phyloP scores from a whole-genome alignment of 2,888 invertebrate species.

The Polyommatus icarus region DNA sequence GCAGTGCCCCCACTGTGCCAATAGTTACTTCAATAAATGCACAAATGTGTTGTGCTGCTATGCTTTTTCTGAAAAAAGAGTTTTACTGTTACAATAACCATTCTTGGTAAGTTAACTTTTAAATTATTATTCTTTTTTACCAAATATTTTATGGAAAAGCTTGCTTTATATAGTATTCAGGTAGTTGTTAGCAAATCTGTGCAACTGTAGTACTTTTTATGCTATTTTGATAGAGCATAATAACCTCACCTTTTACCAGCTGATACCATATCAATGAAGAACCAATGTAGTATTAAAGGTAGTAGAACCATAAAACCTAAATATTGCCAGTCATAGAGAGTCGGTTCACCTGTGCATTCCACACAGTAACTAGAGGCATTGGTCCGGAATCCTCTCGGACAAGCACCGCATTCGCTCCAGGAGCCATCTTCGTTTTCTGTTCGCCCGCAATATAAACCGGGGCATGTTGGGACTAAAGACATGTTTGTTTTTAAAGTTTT shows the following conservation, averaged over 20 bases:
- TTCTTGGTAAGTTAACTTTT: too few relatives aligned
- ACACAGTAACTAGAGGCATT: conserved; percentile 87
- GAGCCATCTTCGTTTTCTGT: conserved; percentile 81
- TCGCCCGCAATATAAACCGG: conserved; percentile 92
- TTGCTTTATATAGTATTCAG: background rate
- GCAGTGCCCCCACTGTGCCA: conserved; percentile 88
- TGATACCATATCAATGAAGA: conserved; percentile 92
- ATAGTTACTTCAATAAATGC: conserved; percentile 90
- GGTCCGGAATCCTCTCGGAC: conserved; percentile 90
- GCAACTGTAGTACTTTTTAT: background rate
- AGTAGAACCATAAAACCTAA: conserved; percentile 96
- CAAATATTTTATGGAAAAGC: background rate
- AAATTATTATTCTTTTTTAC: too few relatives aligned
- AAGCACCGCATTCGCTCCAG: conserved; percentile 92
- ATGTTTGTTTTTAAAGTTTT: conserved; percentile 45
- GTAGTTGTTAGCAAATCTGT: background rate
- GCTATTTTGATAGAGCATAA: background rate
- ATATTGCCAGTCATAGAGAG: conserved; percentile 95
- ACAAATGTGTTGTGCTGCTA: conserved; percentile 88
- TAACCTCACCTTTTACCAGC: conserved; percentile 83
- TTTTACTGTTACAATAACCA: background rate
- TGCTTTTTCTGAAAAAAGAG: conserved; percentile 83
- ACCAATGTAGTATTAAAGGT: conserved; percentile 93
- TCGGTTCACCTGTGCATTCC: conserved; percentile 86
- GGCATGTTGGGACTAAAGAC: conserved; percentile 81